phyloP scores from a whole-genome alignment of 2,797 vertebrate genomes.

The Momotus momota region DNA sequence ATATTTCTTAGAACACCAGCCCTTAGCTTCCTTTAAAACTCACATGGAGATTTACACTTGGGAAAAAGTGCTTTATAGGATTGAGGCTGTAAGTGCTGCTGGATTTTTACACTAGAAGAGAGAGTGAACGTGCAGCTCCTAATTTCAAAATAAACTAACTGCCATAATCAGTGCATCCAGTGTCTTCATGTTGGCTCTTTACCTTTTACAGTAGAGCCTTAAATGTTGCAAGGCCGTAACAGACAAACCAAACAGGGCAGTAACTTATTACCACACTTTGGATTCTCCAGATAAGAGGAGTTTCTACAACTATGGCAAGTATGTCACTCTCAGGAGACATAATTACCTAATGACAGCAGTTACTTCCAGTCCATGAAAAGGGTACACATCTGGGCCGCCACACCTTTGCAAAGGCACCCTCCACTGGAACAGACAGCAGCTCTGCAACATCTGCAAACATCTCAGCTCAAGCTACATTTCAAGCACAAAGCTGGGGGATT shows the following conservation, averaged over 20 bases:
- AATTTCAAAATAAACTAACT: not conserved
- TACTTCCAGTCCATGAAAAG: not conserved
- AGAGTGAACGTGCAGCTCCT: not conserved
- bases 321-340: not conserved
- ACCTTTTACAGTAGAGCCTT: not conserved
- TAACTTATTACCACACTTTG: not conserved
- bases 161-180: not conserved
- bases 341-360: not conserved
- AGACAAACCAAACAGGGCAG: not conserved
- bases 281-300: not conserved
- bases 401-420: not conserved
- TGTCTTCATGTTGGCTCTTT: not conserved
- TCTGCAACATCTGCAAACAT: not conserved
- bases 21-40: not conserved
- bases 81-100: not conserved
- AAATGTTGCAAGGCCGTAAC: not conserved
- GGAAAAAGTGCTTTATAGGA: not conserved
- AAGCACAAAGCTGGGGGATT: not conserved
- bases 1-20: not conserved
- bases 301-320: not conserved
- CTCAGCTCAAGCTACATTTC: fast-evolving
- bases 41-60: not conserved
- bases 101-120: not conserved
- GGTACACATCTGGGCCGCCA: fast-evolving
- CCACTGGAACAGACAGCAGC: not conserved